phyloP scores from a whole-genome alignment of 2,888 invertebrate genomes.

The Listrodromus nycthemerus region DNA sequence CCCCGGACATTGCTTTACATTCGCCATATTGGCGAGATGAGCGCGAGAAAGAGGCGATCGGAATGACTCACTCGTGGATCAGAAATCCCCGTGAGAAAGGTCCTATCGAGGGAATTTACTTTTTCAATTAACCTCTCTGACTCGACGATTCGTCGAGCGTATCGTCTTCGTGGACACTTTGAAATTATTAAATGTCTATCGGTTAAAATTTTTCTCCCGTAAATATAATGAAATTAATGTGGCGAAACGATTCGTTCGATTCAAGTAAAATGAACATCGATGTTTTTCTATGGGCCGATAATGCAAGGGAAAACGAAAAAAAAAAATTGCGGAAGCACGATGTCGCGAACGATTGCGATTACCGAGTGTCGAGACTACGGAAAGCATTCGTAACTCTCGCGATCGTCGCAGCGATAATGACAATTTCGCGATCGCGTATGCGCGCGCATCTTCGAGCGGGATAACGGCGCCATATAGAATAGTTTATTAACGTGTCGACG shows the following conservation, averaged over 20 bases:
- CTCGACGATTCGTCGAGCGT: conserved; percentile 5
- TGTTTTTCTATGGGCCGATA: neutral
- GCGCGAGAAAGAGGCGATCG: neutral
- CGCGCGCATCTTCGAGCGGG: conserved; percentile 4
- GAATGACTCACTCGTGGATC: conserved; percentile 51
- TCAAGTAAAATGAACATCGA: neutral
- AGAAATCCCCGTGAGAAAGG: conserved; percentile 60
- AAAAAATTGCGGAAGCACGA: conserved; percentile 20
- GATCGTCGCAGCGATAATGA: conserved; percentile 50
- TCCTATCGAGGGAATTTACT: neutral
- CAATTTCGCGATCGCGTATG: conserved; percentile 57
- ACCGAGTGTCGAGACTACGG: conserved; percentile 42
- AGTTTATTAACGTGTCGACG: conserved; percentile 19
- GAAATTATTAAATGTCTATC: neutral
- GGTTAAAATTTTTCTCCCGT: neutral
- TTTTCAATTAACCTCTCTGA: conserved; percentile 43
- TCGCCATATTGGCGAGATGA: neutral
- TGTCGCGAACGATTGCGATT: neutral
- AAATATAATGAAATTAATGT: neutral
- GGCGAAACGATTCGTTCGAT: neutral
- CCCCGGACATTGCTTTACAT: neutral
- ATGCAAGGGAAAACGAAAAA: neutral
- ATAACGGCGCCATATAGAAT: conserved; percentile 7
- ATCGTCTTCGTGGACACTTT: neutral
- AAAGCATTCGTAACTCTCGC: conserved; percentile 48